These are phyloP conservation scores for Pipistrellus kuhlii DNA, from an alignment of 2,797 vertebrate species.

Conservation along the genomic window DNA sequence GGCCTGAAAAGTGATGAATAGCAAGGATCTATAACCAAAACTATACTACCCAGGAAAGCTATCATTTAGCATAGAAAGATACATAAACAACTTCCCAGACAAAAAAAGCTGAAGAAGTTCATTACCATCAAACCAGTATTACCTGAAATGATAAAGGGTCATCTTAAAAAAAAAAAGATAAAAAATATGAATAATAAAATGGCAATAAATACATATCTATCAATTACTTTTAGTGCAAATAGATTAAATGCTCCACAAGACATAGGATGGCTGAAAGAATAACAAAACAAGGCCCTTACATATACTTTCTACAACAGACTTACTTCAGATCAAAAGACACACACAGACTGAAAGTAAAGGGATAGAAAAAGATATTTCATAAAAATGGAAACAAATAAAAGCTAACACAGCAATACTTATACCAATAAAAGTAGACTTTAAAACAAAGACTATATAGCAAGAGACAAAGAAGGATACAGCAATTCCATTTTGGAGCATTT, in stretches of 20 bases:
- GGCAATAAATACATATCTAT: not conserved
- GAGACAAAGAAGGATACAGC: not conserved
- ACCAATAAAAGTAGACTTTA: not conserved
- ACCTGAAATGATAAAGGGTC: not conserved
- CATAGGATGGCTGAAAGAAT: not conserved
- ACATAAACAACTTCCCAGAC: not conserved
- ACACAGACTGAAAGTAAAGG: not conserved
- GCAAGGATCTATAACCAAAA: not conserved
- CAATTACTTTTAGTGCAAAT: not conserved
- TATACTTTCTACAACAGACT: not conserved
- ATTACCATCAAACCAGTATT: not conserved
- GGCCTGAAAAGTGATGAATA: not conserved
- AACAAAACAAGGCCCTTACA: not conserved
- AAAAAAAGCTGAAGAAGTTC: not conserved
- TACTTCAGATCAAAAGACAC: not conserved
- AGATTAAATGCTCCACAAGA: not conserved
- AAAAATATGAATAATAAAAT: not conserved
- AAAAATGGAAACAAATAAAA: not conserved
- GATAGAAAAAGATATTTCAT: not conserved
- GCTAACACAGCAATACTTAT: not conserved
- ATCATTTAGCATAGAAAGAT: not conserved
- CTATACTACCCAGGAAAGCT: not conserved
- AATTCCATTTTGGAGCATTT: not conserved
- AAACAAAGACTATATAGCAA: not conserved
- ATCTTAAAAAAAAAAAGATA: not conserved